Conservation (phyloP, 2,113 vertebrate genomes). For the Pelecanoides urinatrix region DNA sequence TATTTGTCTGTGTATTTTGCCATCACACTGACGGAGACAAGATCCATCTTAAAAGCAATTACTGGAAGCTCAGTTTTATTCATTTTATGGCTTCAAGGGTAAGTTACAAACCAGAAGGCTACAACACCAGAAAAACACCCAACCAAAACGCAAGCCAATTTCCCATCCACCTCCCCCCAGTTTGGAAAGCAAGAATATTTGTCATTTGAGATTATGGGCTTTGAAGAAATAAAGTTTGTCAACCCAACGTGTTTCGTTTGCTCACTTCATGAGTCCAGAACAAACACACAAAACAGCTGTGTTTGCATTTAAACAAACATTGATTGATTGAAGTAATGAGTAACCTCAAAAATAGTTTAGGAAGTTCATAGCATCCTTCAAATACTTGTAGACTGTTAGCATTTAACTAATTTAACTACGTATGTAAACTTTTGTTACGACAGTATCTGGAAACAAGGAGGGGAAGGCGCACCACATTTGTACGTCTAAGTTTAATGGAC, state of each 20-base stretch:
- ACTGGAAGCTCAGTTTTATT: not conserved
- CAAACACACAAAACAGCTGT: slow-evolving; percentile 9
- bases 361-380: not conserved
- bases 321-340: slow-evolving; percentile 38
- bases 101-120: not conserved
- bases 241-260: not conserved
- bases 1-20: not conserved
- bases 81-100: not conserved
- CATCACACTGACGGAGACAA: not conserved
- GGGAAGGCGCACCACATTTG: not conserved
- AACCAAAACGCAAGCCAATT: not conserved
- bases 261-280: not conserved
- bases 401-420: not conserved
- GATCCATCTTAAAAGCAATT: not conserved
- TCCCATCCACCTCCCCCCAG: not conserved
- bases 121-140: accelerated
- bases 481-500: not conserved
- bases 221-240: not conserved
- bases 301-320: slow-evolving; percentile 57
- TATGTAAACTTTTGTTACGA: not conserved
- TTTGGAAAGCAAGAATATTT: not conserved
- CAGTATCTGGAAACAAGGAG: not conserved
- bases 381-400: slow-evolving; percentile 21
- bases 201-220: not conserved
- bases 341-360: slow-evolving; percentile 8